Evolutionary conservation across 2,113 vertebrate species (phyloP).

Genomic region (Acrocephalus arundinaceus): DNA sequence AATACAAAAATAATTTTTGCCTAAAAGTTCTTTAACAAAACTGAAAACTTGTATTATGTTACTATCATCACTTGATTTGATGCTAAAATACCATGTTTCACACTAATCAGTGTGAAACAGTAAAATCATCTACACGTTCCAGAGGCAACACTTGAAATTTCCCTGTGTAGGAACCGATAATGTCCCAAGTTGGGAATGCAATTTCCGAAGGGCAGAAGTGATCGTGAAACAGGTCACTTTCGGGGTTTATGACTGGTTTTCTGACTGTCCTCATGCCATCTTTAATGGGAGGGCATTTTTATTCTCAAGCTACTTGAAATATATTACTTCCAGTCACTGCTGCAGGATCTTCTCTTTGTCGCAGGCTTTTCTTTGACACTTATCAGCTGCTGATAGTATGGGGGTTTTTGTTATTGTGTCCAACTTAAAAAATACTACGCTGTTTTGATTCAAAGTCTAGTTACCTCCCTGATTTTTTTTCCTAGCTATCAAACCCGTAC

Average conservation of each 20-base stretch:
- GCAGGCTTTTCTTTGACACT: neutral
- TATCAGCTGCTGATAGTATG: neutral
- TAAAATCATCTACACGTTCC: neutral
- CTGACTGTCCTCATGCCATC: neutral
- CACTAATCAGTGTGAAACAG: neutral
- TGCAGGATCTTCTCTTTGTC: neutral
- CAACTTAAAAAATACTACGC: neutral
- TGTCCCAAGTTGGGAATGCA: neutral
- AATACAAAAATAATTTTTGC: neutral
- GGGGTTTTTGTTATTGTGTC: neutral
- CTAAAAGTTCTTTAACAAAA: neutral
- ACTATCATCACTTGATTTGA: accelerated
- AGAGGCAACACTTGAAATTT: neutral
- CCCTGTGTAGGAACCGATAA: neutral
- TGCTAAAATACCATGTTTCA: neutral
- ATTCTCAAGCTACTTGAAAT: neutral
- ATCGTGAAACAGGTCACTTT: neutral
- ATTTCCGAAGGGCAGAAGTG: neutral
- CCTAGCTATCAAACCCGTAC: neutral
- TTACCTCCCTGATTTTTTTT: neutral
- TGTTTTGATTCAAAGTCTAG: neutral
- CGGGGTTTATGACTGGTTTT: neutral
- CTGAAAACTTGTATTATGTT: neutral
- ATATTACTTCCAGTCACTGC: neutral
- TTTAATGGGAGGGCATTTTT: neutral